phyloP scores from a whole-genome alignment of 2,888 invertebrate species.

The Chouioia cunea region DNA sequence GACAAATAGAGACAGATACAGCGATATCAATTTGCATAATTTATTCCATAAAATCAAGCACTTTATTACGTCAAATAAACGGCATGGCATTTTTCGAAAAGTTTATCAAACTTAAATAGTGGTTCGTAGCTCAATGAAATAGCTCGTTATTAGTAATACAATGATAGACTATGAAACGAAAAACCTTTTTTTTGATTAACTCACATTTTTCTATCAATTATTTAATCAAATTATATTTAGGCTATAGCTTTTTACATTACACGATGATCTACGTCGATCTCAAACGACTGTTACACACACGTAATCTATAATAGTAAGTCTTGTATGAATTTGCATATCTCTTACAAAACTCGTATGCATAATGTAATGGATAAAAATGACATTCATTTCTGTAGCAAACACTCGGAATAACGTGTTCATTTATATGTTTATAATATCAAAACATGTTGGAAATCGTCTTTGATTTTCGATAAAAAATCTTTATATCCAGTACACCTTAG shows the following conservation, averaged over 20 bases:
- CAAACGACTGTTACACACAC: constrained; percentile 24
- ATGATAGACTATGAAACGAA: too few species aligned
- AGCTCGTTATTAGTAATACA: too few species aligned
- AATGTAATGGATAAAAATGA: constrained; percentile 23
- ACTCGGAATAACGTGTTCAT: constrained; percentile 16
- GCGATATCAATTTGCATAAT: neutral
- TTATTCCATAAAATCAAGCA: too few species aligned
- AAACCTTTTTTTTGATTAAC: too few species aligned
- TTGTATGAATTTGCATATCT: constrained; percentile 35
- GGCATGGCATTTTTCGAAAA: too few species aligned
- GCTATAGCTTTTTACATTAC: constrained; percentile 33
- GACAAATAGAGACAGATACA: constrained; percentile 15
- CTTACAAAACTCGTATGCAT: constrained; percentile 31
- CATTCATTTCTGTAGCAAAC: constrained; percentile 41
- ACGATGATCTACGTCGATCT: constrained; percentile 20
- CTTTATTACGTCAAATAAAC: too few species aligned
- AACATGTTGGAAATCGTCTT: constrained; percentile 34
- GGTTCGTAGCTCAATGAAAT: too few species aligned
- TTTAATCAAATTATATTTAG: constrained; percentile 24
- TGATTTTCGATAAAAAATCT: constrained; percentile 26
- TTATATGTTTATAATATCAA: constrained; percentile 33
- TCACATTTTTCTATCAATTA: neutral
- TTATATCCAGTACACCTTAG: constrained; percentile 22
- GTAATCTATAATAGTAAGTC: constrained; percentile 26
- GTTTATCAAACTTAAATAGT: too few species aligned